Percentiles rank a stretch among this genome's conserved stretches.
Conservation (phyloP, 2,888 invertebrate species). For the Ormyrus labotus region DNA sequence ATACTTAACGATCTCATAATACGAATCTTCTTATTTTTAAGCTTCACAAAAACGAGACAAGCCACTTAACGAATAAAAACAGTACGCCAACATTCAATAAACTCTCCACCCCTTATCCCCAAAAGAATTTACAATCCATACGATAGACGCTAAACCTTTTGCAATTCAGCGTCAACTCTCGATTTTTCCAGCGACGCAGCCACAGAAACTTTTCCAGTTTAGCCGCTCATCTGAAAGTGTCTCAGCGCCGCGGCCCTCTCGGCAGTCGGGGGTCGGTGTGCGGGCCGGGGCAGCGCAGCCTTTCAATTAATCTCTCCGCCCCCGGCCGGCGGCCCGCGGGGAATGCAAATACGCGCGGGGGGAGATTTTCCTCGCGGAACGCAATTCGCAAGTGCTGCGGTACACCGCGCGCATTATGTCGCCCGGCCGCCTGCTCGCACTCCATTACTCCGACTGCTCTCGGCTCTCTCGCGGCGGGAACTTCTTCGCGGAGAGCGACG, state of each 20-base stretch:
- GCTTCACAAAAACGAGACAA: too few species aligned
- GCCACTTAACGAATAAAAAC: too few species aligned
- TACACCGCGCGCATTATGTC: constrained; percentile 71
- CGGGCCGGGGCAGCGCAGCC: constrained; percentile 60
- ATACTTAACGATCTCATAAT: too few species aligned
- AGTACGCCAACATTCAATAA: too few species aligned
- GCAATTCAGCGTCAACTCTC: too few species aligned
- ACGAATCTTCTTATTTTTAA: too few species aligned
- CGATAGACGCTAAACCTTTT: too few species aligned
- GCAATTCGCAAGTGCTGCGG: constrained; percentile 72
- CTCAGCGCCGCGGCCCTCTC: too few species aligned
- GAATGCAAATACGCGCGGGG: constrained; percentile 70
- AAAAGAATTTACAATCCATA: too few species aligned
- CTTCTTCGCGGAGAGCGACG: background rate
- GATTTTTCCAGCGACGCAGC: too few species aligned
- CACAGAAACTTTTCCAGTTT: too few species aligned
- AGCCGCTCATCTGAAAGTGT: too few species aligned
- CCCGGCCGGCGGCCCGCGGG: constrained; percentile 66
- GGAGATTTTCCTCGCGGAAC: constrained; percentile 67
- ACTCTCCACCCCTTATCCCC: background rate
- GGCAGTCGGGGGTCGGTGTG: background rate
- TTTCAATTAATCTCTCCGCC: constrained; percentile 72
- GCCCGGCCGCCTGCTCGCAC: constrained; percentile 57
- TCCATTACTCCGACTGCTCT: constrained; percentile 21
- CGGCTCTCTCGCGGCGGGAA: background rate